Base-by-base conservation (phyloP, 2,113 vertebrate species). In the Hystrix cristata region DNA sequence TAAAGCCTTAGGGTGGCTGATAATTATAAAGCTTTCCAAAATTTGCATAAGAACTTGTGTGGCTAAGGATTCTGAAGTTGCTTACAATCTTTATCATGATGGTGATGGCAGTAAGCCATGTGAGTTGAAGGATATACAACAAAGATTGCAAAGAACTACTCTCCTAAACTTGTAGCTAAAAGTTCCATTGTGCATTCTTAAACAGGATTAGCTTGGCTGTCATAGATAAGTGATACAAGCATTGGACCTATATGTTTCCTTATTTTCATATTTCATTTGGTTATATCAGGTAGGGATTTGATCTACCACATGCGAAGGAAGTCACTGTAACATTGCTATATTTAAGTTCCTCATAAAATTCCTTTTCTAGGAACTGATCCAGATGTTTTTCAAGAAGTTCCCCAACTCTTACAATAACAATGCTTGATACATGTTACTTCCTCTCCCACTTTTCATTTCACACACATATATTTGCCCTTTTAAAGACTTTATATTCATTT, bases 241-340 rank as follows among this genome's bases (percentile, higher is more conserved):
- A 31, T 27, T 57, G 5, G 34, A n/a, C 16, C 7, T 15, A 43
- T 31, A 16, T 38, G 0, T 43, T 43, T 60, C 19, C 5, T 87
- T 57, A 43, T 51, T 93, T 93, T 95, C 10, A 23, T 57, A 62
- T 87, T 84, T 92, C 11, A 31, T 67, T 93, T 83, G 31, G 4
- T 72, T 79, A 19, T 60, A n/a, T 91, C 31, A 15, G 7, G 9
- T 0, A 48, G 38, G 8, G 38, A 38, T 51, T 43, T 85, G 21
- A 79, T 91, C 79, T 91, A 10, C 46, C 85, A 1, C 60, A 88
- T 64, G 93, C 21, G 88, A 91, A 93, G 48, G 14, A 87, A 93
- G 55, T 57, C 29, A 72, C 21, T 25, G 19, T 34, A 83, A 57
- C 72, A 85, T 62, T 60, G 7, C 23, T 46, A 11, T 69, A 65